Base-by-base conservation (phyloP, 2,797 vertebrate species). In the Podarcis lilfordi region DNA sequence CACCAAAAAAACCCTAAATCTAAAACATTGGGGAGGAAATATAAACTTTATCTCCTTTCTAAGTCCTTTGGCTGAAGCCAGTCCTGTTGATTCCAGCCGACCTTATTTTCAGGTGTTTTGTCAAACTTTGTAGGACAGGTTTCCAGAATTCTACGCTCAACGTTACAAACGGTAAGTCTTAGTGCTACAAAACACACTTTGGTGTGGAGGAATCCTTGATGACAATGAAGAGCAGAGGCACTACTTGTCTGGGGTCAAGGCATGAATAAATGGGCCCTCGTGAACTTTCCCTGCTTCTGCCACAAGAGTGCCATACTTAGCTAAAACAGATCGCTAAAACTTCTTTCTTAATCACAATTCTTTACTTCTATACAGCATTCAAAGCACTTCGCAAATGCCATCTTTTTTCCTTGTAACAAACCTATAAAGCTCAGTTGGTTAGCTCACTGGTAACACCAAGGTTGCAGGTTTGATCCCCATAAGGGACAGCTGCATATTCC, bases 291-390 rank as follows among this genome's bases (percentile, higher is more conserved):
- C 82, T 1, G 5, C 21, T 86, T 55, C 77, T 81, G 37, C 72
- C 68, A 76, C 87, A 88, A 69, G 82, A 37, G 85, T 89, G 88
- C 84, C 40, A 43, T 2, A 11, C 29, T 84, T 91, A 71, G 66
- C 3, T 0, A 32, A 80, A 92, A 91, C 88, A 86, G 66, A 64
- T 89, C 8, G 7, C 68, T 87, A 86, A 94, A 91, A 90, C 87
- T 94, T 81, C 50, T 89, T 59, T 91, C 69, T 76, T 25, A 86
- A 81, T 29, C 45, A 55, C 50, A 55, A 55, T 23, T 32, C 23
- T 29, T 69, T 35, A 29, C 21, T 25, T 74, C 74, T n/a, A 74
- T 59, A 55, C 27, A 35, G 3, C 17, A 4, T 45, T 71, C 71
- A 25, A 64, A 75, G 72, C 13, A n/a, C 25, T 85, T 13, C 32